A percentile compares a stretch with the other conserved stretches of the same genome.
phyloP scores from a whole-genome alignment of 2,888 invertebrate species.

The Heliconius sara region DNA sequence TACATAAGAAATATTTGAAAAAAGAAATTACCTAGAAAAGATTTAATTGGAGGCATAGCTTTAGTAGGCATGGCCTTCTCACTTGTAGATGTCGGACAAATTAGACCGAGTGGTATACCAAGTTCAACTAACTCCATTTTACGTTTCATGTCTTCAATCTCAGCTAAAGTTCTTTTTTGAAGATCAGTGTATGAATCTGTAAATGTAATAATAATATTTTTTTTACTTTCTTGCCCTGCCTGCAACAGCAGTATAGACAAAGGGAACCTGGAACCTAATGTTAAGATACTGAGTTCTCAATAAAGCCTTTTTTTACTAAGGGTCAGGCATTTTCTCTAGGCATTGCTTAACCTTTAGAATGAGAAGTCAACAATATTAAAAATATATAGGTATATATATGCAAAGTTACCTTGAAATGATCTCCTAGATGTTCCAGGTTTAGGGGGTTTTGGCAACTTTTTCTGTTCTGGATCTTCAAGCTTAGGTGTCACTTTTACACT shows the following conservation, averaged over 20 bases:
- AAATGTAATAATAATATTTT: neutral
- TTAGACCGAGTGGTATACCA: conserved; percentile 77
- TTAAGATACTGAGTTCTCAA: too few relatives aligned
- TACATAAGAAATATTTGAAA: neutral
- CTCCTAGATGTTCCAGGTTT: conserved; percentile 68
- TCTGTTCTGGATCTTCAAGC: conserved; percentile 59
- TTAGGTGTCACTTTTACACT: conserved; percentile 66
- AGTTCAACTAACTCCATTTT: conserved; percentile 78
- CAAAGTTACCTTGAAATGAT: conserved; percentile 54
- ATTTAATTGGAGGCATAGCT: conserved; percentile 80
- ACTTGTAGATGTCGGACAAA: conserved; percentile 68
- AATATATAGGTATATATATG: neutral
- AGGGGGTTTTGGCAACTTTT: conserved; percentile 71
- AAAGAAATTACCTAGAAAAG: conserved; percentile 67
- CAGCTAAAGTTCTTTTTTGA: conserved; percentile 68
- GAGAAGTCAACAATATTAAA: too few relatives aligned
- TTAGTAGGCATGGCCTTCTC: conserved; percentile 80
- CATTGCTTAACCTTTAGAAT: too few relatives aligned
- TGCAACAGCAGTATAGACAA: too few relatives aligned
- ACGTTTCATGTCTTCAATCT: conserved; percentile 79
- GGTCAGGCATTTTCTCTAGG: too few relatives aligned
- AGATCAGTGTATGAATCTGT: conserved; percentile 64
- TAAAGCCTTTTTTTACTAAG: too few relatives aligned
- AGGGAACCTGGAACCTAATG: too few relatives aligned
- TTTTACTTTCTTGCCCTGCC: too few relatives aligned